These are phyloP conservation scores for Sebastes melanostomus DNA, from an alignment of 2,797 vertebrate species.

Conservation along the genomic window DNA sequence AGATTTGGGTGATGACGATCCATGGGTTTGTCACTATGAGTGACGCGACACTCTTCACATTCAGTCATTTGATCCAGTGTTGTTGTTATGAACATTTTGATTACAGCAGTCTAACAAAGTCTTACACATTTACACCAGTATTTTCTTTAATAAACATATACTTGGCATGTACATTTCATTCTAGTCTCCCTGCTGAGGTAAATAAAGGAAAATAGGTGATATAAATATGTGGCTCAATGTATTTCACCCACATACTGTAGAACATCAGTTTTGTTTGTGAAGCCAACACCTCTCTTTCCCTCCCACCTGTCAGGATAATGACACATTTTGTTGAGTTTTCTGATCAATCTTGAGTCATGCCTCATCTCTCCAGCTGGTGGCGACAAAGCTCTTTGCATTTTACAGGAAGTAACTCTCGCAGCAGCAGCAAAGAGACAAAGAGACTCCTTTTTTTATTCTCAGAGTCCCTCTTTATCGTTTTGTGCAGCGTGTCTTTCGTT, in stretches of 20 bases:
- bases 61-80: not conserved
- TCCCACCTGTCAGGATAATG: not conserved
- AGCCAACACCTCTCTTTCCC: not conserved
- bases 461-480: not conserved
- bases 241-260: not conserved
- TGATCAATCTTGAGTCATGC: not conserved
- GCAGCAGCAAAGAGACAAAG: not conserved
- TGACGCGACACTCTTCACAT: not conserved
- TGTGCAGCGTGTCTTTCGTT: not conserved
- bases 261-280: not conserved
- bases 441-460: not conserved
- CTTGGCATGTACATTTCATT: not conserved
- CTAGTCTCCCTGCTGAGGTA: not conserved
- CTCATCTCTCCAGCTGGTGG: conserved; percentile 58
- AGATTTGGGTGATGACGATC: not conserved
- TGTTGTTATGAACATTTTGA: not conserved
- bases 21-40: not conserved
- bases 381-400: conserved; percentile 40
- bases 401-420: not conserved
- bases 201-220: no score
- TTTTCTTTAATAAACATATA: not conserved
- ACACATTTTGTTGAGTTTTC: not conserved
- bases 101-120: not conserved
- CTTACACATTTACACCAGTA: not conserved
- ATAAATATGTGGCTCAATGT: not conserved